Base-by-base conservation (phyloP, 2,113 vertebrate species). In the Telmatochromis bifrenatus region DNA sequence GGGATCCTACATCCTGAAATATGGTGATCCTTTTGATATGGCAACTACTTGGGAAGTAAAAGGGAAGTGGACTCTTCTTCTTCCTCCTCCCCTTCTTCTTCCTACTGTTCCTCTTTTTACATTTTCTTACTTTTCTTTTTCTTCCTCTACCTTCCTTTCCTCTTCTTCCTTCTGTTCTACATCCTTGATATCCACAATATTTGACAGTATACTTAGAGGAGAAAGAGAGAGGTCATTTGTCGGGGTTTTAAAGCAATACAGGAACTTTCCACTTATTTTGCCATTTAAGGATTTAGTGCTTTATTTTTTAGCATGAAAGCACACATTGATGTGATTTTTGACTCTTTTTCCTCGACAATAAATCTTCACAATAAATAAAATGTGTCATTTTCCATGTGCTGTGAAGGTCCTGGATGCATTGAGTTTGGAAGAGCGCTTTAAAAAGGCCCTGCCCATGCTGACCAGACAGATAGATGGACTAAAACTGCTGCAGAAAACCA, bases 391-490 rank as follows among this genome's bases (percentile, higher is more conserved):
- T 28, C 1, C 17, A 33, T 77, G 45, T 80, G 54, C 51, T 56
- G 8, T 13, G 82, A 84, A 99, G 98, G 98, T 99, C 91, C 94
- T 99, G 93, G 97, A 99, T 91, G 97, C 99, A 3, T 95, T 99
- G 85, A 97, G 96, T 23, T 94, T 99, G 92, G 98, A 99, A 86
- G 98, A 99, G 6, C 95, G 98, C 5, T 99, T 99, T 93, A 98
- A 97, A 91, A 97, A 97, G 96, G 97, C 98, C 56, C 97, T 99
- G 73, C 98, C 98, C 1, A 94, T 99, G 96, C 95, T 99, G 62
- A 97, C 97, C 82, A 96, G 97, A 80, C 99, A 99, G 93, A 99
- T 99, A 6, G 98, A 99, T 60, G 98, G 98, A 7, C 96, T 99
- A 26, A 98, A 98, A 86, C 95, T 99, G 68, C 97, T 99, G 79